Evolutionary conservation across 64 coral and sea anemone species (phyloP), one percentile per base, ranked within the genome.

Genomic region (Montipora cactus): DNA sequence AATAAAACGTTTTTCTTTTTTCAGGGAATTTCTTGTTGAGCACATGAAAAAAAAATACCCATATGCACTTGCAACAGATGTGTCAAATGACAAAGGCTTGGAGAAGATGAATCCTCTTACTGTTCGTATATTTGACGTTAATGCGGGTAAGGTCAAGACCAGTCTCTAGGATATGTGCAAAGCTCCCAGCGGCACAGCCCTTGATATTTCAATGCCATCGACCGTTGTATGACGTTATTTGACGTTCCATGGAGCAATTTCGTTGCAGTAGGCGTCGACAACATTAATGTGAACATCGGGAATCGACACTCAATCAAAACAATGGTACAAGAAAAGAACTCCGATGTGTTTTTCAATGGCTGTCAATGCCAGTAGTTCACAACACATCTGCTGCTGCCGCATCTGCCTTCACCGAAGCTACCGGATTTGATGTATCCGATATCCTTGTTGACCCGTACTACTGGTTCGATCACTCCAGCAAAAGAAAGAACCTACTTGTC

Each of bases 31-130:
- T 74, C 68, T 95, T 10, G 21, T 85, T 45, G 72, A 95, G 69
- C 53, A 73, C 71, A 95, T 95, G 2, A 57, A 57, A 57, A 57
- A 57, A 59, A 45, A 51, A 47, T 48, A 79, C 79, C 79, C 88
- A 66, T 95, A 77, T 86, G 90, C 93, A 86, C 53, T 95, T 23
- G 62, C 79, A 66, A 76, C 44, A 4, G 87, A 95, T 87, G 93
- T 87, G 25, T 90, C 87, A 59, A 95, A 95, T 90, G 93, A 95
- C 76, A 75, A 84, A 20, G 93, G 79, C 23, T 84, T 90, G 64
- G 28, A 95, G 49, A 95, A 79, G 77, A 84, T 95, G 52, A 95
- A 95, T 71, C 93, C 87, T 67, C 59, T 95, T 67, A 84, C 87
- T 45, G 70, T 95, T 50, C 78, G 68, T 72, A 83, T 89, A 48